Base-by-base conservation (phyloP, 2,888 invertebrate species). In the Dryobota labecula region DNA sequence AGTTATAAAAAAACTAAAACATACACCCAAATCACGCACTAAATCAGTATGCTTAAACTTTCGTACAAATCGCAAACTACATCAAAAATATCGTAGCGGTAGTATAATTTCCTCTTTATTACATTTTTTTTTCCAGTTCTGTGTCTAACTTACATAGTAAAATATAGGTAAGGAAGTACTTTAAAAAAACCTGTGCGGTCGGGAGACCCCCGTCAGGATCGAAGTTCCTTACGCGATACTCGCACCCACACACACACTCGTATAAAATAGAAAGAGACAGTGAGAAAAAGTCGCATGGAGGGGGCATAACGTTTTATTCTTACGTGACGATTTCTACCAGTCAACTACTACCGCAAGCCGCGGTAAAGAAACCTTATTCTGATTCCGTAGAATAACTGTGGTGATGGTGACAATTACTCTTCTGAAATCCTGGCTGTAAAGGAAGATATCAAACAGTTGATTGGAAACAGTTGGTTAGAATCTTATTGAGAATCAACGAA, bases 1-100 rank as follows among this genome's bases (percentile, higher is more conserved):
- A n/a, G n/a, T n/a, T n/a, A n/a, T n/a, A n/a, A n/a, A n/a, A n/a
- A n/a, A n/a, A 24, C 7, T 33, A 3, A 7, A 54, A 47, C 5
- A 9, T 41, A 41, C 27, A 0, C 1, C 2, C 13, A 45, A 33
- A 45, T 57, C 15, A 7, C 20, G 15, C 20, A 45, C n/a, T 45
- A 38, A 11, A 38, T 45, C 43, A 5, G 18, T 30, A 24, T 33
- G 41, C 15, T 33, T 1, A 30, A 43, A 27, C 1, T 18, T 43
- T 33, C 5, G 3, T 33, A 24, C 15, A 15, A 47, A 56, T 56
- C 38, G 20, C 15, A 15, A 15, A 27, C 45, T 56, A 41, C 30
- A 70, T 56, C 45, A n/a, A 47, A 47, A 20, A 24, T 64, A 63
- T n/a, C 1, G n/a, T 69, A 9, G 15, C 38, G 30, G 18, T 38